Conservation (phyloP, 2,888 invertebrate genomes). For the Sialis fuliginosa region DNA sequence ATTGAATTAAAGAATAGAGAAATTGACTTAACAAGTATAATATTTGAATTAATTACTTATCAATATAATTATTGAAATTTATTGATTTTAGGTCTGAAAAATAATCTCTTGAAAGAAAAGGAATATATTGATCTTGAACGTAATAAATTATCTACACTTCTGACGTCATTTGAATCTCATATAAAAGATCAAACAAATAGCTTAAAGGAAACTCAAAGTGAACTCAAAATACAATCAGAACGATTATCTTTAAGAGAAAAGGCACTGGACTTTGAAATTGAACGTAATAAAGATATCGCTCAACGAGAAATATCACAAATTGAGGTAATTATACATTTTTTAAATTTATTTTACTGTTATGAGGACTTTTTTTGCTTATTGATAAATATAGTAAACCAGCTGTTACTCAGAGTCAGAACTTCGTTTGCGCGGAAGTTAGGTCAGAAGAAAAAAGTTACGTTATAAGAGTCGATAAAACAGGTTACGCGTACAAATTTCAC, state of each 20-base stretch:
- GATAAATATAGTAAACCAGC: too few species aligned
- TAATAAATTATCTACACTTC: not conserved
- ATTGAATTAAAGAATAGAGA: not conserved
- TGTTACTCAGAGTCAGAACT: too few species aligned
- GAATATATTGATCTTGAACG: not conserved
- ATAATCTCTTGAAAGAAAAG: not conserved
- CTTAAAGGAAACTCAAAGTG: not conserved
- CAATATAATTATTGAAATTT: not conserved
- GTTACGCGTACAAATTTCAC: too few species aligned
- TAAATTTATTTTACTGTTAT: too few species aligned
- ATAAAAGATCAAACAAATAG: not conserved
- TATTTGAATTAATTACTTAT: not conserved
- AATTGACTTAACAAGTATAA: not conserved
- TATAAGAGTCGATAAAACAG: too few species aligned
- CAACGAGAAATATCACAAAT: not conserved
- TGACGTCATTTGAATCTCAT: not conserved
- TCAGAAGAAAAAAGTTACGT: too few species aligned
- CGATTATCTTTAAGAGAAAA: not conserved
- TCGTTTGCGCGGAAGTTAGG: too few species aligned
- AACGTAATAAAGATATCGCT: not conserved
- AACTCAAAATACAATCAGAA: not conserved
- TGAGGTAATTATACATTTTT: not conserved
- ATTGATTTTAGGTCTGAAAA: not conserved
- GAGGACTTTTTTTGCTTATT: too few species aligned
- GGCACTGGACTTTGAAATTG: not conserved